These are phyloP conservation scores for Marcusenius ussheri DNA, from an alignment of 2,113 vertebrate genomes.

Conservation along the genomic window DNA sequence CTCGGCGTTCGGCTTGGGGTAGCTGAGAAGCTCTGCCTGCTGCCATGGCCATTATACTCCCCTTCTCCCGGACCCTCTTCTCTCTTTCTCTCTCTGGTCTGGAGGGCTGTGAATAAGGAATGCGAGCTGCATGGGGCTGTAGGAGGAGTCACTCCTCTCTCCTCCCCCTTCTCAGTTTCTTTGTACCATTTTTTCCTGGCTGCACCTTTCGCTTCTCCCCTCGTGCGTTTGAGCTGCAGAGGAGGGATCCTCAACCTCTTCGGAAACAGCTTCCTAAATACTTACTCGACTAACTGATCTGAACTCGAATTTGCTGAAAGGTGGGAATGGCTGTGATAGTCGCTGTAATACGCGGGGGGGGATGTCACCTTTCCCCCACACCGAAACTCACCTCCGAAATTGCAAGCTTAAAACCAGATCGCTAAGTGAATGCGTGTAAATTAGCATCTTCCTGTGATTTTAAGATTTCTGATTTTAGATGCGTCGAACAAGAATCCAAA, in stretches of 20 bases:
- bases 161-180: slow-evolving; percentile 11
- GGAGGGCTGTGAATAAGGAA: slow-evolving; percentile 49
- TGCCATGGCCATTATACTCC: slow-evolving; percentile 55
- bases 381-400: not conserved
- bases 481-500: not conserved
- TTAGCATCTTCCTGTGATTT: not conserved
- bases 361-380: not conserved
- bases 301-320: not conserved
- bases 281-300: not conserved
- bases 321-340: not conserved
- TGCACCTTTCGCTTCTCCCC: slow-evolving; percentile 19
- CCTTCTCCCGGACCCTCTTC: slow-evolving; percentile 36
- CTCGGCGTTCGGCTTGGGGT: slow-evolving; percentile 44
- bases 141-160: slow-evolving; percentile 49
- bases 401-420: not conserved
- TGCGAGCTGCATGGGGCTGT: slow-evolving; percentile 44
- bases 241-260: not conserved
- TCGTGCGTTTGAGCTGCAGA: not conserved
- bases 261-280: not conserved
- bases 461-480: not conserved
- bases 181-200: slow-evolving; percentile 31
- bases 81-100: slow-evolving; percentile 32
- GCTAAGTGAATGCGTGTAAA: not conserved
- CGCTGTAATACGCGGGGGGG: not conserved
- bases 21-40: slow-evolving; percentile 44